These are phyloP conservation scores for Ivindomyrus marchei DNA, from an alignment of 2,113 vertebrate genomes.

Conservation along the genomic window DNA sequence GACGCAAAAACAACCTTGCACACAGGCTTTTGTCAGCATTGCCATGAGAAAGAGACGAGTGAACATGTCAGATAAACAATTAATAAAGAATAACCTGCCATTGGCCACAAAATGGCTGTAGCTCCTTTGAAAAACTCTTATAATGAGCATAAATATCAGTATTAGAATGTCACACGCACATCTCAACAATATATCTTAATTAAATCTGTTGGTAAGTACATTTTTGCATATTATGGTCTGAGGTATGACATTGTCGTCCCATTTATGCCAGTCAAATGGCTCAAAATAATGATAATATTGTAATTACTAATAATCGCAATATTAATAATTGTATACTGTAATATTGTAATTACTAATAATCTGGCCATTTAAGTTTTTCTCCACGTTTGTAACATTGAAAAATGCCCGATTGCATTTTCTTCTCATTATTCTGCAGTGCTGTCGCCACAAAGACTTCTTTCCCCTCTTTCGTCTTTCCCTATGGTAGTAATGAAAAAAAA, in stretches of 20 bases:
- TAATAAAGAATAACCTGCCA: not conserved
- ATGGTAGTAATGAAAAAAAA: not conserved
- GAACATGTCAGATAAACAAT: not conserved
- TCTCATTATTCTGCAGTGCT: not conserved
- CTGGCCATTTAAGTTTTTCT: not conserved
- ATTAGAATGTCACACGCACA: not conserved
- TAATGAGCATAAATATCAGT: not conserved
- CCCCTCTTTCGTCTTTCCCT: not conserved
- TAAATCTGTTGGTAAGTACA: not conserved
- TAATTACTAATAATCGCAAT: not conserved
- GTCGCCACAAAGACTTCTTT: not conserved
- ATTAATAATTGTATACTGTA: not conserved
- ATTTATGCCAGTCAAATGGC: not conserved
- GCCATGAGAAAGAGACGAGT: not conserved
- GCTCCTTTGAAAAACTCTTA: not conserved
- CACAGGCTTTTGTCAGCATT: not conserved
- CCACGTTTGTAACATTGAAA: not conserved
- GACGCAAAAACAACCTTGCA: not conserved
- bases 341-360: not conserved
- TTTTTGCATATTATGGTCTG: not conserved
- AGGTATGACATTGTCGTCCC: not conserved
- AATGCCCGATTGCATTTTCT: not conserved
- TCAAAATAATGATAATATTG: not conserved
- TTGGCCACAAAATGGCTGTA: not conserved
- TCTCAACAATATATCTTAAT: not conserved